Conservation (phyloP, 2,113 vertebrate species). For the Chascanopsetta lugubris region DNA sequence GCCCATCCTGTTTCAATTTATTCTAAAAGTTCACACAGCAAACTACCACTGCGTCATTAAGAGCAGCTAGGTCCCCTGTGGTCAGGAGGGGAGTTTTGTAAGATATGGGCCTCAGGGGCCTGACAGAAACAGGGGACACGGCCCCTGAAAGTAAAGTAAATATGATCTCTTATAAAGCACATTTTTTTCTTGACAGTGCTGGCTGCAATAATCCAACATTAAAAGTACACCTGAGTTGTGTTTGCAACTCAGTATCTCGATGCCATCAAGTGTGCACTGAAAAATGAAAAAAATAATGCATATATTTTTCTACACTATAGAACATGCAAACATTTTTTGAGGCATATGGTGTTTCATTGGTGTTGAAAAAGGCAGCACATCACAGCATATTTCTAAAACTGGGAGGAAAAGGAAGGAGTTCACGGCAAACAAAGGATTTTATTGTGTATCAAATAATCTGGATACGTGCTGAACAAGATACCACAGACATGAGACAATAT, state of each 20-base stretch:
- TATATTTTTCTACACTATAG: no score
- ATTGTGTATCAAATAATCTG: not conserved
- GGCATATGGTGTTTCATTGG: not conserved
- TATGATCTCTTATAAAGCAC: not conserved
- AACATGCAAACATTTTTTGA: not conserved
- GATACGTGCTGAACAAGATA: not conserved
- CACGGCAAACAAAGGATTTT: not conserved
- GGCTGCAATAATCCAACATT: not conserved
- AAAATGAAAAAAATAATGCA: not conserved
- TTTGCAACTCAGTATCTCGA: not conserved
- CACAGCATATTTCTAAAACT: constrained; percentile 8
- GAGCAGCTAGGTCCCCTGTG: not conserved
- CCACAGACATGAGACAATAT: constrained; percentile 3
- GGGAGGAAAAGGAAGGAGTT: not conserved
- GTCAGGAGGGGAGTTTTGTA: not conserved
- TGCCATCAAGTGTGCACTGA: not conserved
- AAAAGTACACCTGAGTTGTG: not conserved
- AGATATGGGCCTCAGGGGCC: not conserved
- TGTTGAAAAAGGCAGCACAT: not conserved
- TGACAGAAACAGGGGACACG: not conserved
- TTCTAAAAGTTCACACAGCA: not conserved
- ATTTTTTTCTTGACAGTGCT: not conserved
- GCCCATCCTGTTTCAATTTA: not conserved
- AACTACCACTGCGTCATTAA: not conserved
- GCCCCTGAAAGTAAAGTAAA: no score